Conservation (phyloP, 2,888 invertebrate species). For the Phaonia tiefii region DNA sequence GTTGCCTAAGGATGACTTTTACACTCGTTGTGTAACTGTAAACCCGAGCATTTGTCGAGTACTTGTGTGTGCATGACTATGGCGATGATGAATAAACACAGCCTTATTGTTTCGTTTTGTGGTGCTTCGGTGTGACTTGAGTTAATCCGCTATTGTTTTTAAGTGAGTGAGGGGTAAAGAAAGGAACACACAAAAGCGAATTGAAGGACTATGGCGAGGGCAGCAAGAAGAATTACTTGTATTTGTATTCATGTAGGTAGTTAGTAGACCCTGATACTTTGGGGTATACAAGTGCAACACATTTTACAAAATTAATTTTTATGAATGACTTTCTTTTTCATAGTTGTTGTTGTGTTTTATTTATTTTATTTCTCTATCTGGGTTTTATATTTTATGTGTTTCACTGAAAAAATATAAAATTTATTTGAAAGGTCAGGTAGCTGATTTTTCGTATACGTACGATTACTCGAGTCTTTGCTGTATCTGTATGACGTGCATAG, state of each 20-base stretch:
- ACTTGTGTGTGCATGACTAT: background rate
- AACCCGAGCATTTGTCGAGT: constrained; percentile 29
- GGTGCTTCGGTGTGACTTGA: constrained; percentile 53
- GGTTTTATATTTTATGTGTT: background rate
- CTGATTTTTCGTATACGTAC: no score
- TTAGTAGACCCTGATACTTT: constrained; percentile 36
- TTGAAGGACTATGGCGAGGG: constrained; percentile 19
- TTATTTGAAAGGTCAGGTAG: constrained; percentile 31
- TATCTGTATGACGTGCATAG: no score
- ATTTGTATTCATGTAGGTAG: constrained; percentile 30
- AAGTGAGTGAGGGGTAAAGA: constrained; percentile 3
- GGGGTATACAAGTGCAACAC: constrained; percentile 39
- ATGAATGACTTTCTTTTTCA: constrained; percentile 43
- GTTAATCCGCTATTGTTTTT: constrained; percentile 60
- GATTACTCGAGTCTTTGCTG: no score
- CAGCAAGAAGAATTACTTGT: no score
- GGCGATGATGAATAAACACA: constrained; percentile 15
- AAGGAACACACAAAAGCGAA: constrained; percentile 8
- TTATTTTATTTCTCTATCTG: background rate
- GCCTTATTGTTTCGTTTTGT: constrained; percentile 13
- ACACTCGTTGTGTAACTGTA: constrained; percentile 40
- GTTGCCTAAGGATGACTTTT: constrained; percentile 63
- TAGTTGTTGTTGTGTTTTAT: constrained; percentile 18
- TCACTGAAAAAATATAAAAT: constrained; percentile 23
- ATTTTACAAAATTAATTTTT: constrained; percentile 45